Evolutionary conservation across 2,113 vertebrate genomes (phyloP).

Genomic region (Atherinomorus stipes): DNA sequence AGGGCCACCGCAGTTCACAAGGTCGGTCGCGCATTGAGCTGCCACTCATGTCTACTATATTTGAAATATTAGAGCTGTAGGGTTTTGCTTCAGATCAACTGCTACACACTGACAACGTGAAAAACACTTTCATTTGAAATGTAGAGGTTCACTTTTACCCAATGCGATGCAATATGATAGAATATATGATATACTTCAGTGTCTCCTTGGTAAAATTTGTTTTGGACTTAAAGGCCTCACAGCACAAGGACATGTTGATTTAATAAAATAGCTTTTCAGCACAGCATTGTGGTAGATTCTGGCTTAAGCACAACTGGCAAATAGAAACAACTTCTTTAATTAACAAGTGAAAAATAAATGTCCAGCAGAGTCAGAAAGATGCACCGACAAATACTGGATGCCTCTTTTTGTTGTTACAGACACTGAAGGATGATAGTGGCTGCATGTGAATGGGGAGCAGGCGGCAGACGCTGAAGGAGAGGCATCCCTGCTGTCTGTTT

Average conservation of each 20-base stretch:
- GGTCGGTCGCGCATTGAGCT: conserved; percentile 55
- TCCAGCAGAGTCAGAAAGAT: neutral
- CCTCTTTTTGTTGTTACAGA: conserved; percentile 25
- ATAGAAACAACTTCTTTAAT: conserved; percentile 5
- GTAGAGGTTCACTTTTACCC: conserved; percentile 22
- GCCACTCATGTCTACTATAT: conserved; percentile 48
- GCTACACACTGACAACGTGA: neutral
- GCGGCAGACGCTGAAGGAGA: conserved; percentile 17
- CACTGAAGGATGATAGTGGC: conserved; percentile 42
- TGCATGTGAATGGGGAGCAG: conserved; percentile 23
- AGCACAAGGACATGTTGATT: neutral
- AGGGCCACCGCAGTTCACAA: conserved; percentile 54
- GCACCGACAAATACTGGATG: conserved; percentile 13
- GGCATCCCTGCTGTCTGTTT: conserved; percentile 64
- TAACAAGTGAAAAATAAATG: conserved; percentile 3
- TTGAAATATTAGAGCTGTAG: conserved; percentile 38
- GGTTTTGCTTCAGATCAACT: conserved; percentile 22
- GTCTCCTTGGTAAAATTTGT: neutral
- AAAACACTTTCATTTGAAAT: conserved; percentile 25
- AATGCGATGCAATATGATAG: no score
- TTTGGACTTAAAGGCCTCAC: neutral
- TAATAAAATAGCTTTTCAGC: neutral
- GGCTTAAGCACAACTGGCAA: neutral
- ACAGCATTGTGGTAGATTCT: neutral
- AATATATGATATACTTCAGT: no score